Base-by-base conservation (phyloP, 2,113 vertebrate species). In the Spizaetus ornatus region DNA sequence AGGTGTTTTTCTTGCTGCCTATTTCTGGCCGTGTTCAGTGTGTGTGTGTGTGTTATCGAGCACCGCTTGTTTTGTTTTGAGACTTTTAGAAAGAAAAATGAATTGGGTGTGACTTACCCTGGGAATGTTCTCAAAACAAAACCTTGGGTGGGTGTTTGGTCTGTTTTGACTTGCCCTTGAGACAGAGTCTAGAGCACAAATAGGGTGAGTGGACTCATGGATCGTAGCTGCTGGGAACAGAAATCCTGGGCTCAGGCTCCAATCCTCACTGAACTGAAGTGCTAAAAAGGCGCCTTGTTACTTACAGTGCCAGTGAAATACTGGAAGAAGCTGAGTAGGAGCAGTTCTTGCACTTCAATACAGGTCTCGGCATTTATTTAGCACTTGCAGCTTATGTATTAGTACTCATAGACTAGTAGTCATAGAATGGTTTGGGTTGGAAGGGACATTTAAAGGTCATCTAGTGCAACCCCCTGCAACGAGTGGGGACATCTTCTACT, bases 71-170 rank as follows among this genome's bases (percentile, higher is more conserved):
- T 95, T 90, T 95, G 94, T 88, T 92, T 89, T 1, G 1, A 66
- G 85, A 56, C 80, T 29, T 90, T 65, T 61, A 43, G 48, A 65
- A 72, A 85, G 79, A 90, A 81, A 86, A 96, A 84, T 34, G 50
- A 42, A 21, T 42, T 85, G 92, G 89, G 90, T 21, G 77, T 67
- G 92, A 82, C 45, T 34, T 67, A 58, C 65, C 77, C 62, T n/a
- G 92, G 72, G 80, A 97, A 86, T 6, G 63, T 94, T 94, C 89
- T 85, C 83, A 67, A 92, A 91, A 96, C 96, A 97, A 94, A 95
- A 70, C 7, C 0, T 22, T 32, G 88, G 88, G 89, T 93, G 93
- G 83, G 62, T 63, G 90, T n/a, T 80, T 34, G 26, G 78, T 52
- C 82, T 96, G 93, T 70, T 97, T 62, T 67, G 86, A 55, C 86